Conservation (phyloP, 2,888 invertebrate species). For the Oligia strigilis region DNA sequence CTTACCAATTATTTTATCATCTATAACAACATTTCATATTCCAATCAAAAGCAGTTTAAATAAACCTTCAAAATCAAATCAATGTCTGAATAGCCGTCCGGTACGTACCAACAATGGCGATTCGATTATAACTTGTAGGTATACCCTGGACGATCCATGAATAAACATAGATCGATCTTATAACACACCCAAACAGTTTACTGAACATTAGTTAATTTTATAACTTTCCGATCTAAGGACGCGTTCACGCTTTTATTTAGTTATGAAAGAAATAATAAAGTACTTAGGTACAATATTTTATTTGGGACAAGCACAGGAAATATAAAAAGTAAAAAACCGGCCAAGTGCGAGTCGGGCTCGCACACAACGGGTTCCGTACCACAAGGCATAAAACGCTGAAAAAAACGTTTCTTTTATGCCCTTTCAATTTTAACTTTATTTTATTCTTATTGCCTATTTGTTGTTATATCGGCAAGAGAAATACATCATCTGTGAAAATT, state of each 20-base stretch:
- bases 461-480: too few species aligned
- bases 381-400: too few species aligned
- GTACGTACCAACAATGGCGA: background rate
- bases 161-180: slow-evolving; percentile 49
- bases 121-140: slow-evolving; percentile 42
- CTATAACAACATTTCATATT: slow-evolving; percentile 12
- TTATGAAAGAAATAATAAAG: background rate
- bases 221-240: slow-evolving; percentile 26
- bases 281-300: background rate
- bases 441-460: too few species aligned
- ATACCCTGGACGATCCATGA: slow-evolving; percentile 19
- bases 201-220: slow-evolving; percentile 35
- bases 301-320: background rate
- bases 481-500: too few species aligned
- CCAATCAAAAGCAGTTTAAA: slow-evolving; percentile 15
- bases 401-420: too few species aligned
- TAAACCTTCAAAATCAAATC: slow-evolving; percentile 33
- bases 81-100: slow-evolving; percentile 3
- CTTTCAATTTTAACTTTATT: too few species aligned
- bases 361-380: too few species aligned
- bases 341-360: too few species aligned
- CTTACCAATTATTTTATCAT: slow-evolving; percentile 1
- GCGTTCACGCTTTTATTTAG: slow-evolving; percentile 1
- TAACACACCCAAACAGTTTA: slow-evolving; percentile 25
- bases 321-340: background rate